These are phyloP conservation scores for Habrosyne pyritoides DNA, from an alignment of 2,888 invertebrate species.

Conservation along the genomic window DNA sequence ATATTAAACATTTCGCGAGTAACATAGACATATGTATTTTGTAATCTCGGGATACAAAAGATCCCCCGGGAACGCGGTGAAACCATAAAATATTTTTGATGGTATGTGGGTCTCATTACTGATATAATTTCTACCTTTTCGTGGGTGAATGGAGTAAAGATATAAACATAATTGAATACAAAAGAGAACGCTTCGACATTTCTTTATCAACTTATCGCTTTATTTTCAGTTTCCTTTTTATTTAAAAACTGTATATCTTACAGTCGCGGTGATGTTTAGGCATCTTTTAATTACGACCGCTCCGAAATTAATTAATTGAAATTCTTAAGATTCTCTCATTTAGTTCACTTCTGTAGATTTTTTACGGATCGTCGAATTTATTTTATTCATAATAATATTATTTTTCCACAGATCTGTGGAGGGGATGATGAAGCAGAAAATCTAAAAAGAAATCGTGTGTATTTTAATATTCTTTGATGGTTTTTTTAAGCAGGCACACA, in stretches of 20 bases:
- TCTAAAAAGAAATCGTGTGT: neutral
- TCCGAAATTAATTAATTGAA: constrained; percentile 3
- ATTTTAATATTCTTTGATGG: neutral
- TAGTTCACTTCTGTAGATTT: neutral
- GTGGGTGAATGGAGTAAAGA: no score
- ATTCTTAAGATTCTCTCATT: neutral
- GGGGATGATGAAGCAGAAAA: neutral
- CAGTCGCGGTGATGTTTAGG: neutral
- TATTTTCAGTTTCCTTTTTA: neutral
- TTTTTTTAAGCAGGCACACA: no score
- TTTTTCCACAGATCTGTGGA: neutral
- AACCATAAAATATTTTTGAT: no score
- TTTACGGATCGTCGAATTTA: neutral
- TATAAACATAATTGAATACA: neutral
- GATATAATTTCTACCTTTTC: no score
- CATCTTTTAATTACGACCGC: neutral
- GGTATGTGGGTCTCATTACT: no score
- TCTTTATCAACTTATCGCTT: neutral
- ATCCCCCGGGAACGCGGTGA: no score
- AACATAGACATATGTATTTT: no score
- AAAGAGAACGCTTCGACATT: neutral
- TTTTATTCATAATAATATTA: neutral
- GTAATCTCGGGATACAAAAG: no score
- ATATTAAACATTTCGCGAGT: no score
- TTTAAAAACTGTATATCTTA: neutral